A percentile compares a stretch with the other conserved stretches of the same genome.
Evolutionary conservation across 2,113 vertebrate genomes (phyloP).

Genomic region (Phasianus colchicus): DNA sequence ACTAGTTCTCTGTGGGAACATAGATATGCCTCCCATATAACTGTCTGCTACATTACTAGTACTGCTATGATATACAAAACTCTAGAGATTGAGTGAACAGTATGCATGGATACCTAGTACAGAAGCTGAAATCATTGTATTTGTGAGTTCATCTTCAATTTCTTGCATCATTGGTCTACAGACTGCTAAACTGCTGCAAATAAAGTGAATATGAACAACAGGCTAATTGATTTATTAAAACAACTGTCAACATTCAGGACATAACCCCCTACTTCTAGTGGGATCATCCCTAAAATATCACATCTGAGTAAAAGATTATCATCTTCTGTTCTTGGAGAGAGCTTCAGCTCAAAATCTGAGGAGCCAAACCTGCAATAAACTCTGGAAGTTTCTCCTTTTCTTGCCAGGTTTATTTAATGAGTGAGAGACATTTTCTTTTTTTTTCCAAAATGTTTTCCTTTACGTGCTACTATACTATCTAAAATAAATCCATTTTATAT

Average conservation of each 20-base stretch:
- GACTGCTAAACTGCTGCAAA: neutral
- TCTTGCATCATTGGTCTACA: neutral
- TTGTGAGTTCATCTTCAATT: neutral
- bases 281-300: neutral
- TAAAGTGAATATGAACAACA: neutral
- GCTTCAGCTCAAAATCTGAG: neutral
- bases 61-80: neutral
- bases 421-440: neutral
- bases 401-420: neutral
- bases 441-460: neutral
- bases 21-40: rapidly evolving
- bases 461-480: neutral
- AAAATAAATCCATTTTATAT: neutral
- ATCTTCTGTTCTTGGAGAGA: neutral
- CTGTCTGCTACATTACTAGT: neutral
- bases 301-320: neutral
- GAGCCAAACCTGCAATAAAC: neutral
- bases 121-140: neutral
- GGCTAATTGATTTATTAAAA: neutral
- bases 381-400: neutral
- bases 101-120: rapidly evolving
- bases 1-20: rapidly evolving
- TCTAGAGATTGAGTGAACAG: neutral
- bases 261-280: neutral
- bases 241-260: neutral